phyloP scores from a whole-genome alignment of 2,888 invertebrate genomes.

The Dascillus cervinus region DNA sequence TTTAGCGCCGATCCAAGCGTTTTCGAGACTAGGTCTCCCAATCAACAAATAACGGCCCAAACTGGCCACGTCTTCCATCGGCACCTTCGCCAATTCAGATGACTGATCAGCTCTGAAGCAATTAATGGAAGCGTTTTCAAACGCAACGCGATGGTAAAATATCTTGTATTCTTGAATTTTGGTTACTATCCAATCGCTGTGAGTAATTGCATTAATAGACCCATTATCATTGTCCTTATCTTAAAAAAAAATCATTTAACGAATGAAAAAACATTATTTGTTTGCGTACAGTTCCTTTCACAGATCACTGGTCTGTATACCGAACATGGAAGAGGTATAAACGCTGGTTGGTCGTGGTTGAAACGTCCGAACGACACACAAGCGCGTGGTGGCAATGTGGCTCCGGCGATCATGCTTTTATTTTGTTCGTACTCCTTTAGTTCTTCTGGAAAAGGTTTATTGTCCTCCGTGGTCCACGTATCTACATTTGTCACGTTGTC shows the following conservation, averaged over 20 bases:
- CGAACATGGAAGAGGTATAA: background rate
- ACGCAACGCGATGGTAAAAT: background rate
- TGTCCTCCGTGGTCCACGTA: too few relatives aligned
- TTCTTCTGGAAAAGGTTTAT: too few relatives aligned
- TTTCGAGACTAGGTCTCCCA: constrained; percentile 47
- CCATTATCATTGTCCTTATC: too few relatives aligned
- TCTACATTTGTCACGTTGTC: too few relatives aligned
- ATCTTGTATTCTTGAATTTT: constrained; percentile 6
- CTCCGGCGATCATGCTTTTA: too few relatives aligned
- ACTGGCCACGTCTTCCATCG: constrained; percentile 17
- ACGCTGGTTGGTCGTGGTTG: constrained; percentile 2
- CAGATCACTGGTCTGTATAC: constrained; percentile 3
- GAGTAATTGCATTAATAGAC: too few relatives aligned
- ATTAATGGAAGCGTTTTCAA: background rate
- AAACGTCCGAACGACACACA: constrained; percentile 6
- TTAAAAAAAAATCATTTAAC: too few relatives aligned
- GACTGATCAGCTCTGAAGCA: constrained; percentile 1
- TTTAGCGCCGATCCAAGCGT: constrained; percentile 50
- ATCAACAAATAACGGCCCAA: constrained; percentile 44
- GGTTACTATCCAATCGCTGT: constrained; percentile 9
- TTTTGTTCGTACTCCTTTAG: too few relatives aligned
- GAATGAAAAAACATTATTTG: too few relatives aligned
- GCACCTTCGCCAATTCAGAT: constrained; percentile 5
- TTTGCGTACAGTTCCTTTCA: background rate
- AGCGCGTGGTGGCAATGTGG: too few relatives aligned